A percentile compares a stretch with the other conserved stretches of the same genome.
These are phyloP conservation scores for Ditula angustiorana DNA, from an alignment of 2,888 invertebrate species.

Conservation along the genomic window DNA sequence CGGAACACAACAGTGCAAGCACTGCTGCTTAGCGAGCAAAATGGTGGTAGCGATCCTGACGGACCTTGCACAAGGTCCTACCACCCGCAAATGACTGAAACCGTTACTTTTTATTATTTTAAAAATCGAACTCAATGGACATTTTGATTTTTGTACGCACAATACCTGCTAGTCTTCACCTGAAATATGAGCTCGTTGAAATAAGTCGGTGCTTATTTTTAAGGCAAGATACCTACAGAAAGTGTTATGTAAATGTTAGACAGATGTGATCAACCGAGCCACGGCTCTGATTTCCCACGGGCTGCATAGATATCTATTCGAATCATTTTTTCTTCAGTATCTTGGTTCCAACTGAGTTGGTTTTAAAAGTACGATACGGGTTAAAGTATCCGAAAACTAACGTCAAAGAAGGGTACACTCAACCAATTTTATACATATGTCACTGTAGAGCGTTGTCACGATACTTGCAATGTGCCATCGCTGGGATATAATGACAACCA, in stretches of 20 bases:
- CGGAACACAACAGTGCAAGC: too few species aligned
- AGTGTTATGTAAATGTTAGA: slow-evolving; percentile 65
- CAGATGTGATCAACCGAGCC: slow-evolving; percentile 60
- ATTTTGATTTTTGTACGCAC: background rate
- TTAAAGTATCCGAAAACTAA: background rate
- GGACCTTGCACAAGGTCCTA: too few species aligned
- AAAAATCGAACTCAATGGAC: background rate
- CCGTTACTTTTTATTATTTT: too few species aligned
- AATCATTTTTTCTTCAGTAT: background rate
- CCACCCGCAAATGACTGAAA: too few species aligned
- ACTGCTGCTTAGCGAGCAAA: too few species aligned
- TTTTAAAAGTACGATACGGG: background rate
- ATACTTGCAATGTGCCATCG: too few species aligned
- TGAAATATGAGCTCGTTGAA: background rate
- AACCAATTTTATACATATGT: too few species aligned
- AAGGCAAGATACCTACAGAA: slow-evolving; percentile 43
- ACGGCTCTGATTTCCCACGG: slow-evolving; percentile 64
- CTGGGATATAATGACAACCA: too few species aligned
- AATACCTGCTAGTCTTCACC: background rate
- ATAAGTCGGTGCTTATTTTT: background rate
- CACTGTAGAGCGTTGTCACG: too few species aligned
- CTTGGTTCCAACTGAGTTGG: background rate
- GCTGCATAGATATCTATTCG: slow-evolving; percentile 39
- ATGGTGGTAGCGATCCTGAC: too few species aligned
- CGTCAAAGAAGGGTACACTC: too few species aligned